Evolutionary conservation across 2,888 invertebrate genomes (phyloP), one percentile per base, ranked within the genome.

Genomic region (Trisateles emortualis): DNA sequence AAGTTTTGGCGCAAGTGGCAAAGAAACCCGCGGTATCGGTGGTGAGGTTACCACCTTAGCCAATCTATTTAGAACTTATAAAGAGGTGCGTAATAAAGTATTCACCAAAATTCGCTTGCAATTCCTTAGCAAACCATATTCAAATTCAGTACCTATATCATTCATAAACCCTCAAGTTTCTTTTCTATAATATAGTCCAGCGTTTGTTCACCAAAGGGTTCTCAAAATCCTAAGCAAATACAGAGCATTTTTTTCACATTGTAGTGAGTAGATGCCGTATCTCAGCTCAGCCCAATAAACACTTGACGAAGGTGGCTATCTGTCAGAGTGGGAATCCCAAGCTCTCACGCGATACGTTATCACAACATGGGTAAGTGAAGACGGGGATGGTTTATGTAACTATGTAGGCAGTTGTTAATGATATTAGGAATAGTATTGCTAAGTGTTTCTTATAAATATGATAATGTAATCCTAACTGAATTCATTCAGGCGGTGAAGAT

Each of bases 261-360:
- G 19, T 19, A 2, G 19, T 19, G 14, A 30, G 46, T 40, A 38
- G 17, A 11, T 30, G 22, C 41, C 47, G 59, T 66, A 68, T 72
- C 63, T 44, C 49, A 65, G 51, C 69, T 69, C 67, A 70, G 60
- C 59, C 74, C 78, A 82, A 79, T 78, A 81, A 79, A 74, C 75
- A 73, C 76, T 79, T 79, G 78, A 81, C 75, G 78, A 73, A 79
- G 76, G 79, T 79, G 60, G 63, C 42, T 69, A 61, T 66, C 64
- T 60, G 68, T 69, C 69, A 56, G 14, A 24, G 53, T 24, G 46
- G 19, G 47, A 35, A 11, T 44, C 1, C 39, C 5, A 16, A 16
- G 36, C 30, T 14, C 9, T 17, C 16, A 5, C 11, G 44, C 51
- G 22, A 59, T 62, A 62, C 52, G 45, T 59, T 66, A 68, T 61